Evolutionary conservation across 1,140 invertebrate genomes (phyloP), one percentile per base, ranked within the genome.

Genomic region (Diachasmimorpha longicaudata): DNA sequence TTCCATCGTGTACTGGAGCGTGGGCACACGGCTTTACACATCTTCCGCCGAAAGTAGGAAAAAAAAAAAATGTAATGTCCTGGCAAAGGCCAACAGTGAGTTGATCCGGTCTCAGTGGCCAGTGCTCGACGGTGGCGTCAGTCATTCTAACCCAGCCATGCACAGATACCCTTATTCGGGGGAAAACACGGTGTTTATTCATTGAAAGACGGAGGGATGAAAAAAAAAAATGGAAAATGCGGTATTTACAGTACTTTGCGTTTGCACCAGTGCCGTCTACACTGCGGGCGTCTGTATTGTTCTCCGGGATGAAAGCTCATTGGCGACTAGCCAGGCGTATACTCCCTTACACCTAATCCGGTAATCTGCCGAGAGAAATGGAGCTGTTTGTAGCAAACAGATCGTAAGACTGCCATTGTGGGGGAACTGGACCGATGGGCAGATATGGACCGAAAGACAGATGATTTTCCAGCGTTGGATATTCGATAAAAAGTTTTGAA

Each of bases 321-420:
- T 84, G 77, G 55, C 72, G 70, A 79, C 79, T 78, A 83, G 70
- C 83, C 79, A 81, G 78, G 83, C 85, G 82, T 86, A 76, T 82
- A 83, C 73, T 84, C 78, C 76, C 82, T 83, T 83, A 82, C 82
- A 84, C 80, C 82, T 87, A 87, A 87, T 87, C 85, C 84, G 85
- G 83, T 86, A 86, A 88, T 88, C 86, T 81, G 16, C 44, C 75
- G 25, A 31, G 68, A 71, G 85, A 87, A 87, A 87, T 82, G 80
- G 85, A 87, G 84, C 83, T 84, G 85, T 83, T 86, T 85, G 81
- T 82, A 82, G 80, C 82, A 84, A 85, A 83, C 78, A 82, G 79
- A 81, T 82, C 78, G 83, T 81, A 78, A 79, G 78, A 13, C 77
- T 31, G 69, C 75, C 74, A 83, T 85, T 83, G 77, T 85, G 72